Percentiles rank a stretch among this genome's conserved stretches.
phyloP scores from a whole-genome alignment of 1,140 invertebrate species.

The Phymorhynchus buccinoides region DNA sequence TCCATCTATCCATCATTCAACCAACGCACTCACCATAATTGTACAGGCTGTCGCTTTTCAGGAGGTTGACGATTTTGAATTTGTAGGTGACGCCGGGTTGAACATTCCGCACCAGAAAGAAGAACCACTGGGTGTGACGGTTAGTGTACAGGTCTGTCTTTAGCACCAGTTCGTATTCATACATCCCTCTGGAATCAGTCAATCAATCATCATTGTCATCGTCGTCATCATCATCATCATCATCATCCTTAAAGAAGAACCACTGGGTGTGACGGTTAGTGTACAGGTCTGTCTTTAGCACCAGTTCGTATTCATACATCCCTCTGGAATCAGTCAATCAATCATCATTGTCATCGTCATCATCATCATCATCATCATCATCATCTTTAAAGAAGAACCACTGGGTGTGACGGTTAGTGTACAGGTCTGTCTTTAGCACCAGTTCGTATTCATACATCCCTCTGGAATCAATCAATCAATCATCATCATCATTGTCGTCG shows the following conservation, averaged over 20 bases:
- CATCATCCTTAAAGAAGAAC: slow-evolving; percentile 73
- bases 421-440: slow-evolving; percentile 71
- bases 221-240: no score
- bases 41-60: slow-evolving; percentile 71
- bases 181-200: slow-evolving; percentile 68
- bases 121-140: slow-evolving; percentile 74
- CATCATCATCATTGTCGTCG: no score
- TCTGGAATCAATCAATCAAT: slow-evolving; percentile 62
- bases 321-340: slow-evolving; percentile 61
- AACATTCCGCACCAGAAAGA: slow-evolving; percentile 71
- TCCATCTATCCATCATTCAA: no score
- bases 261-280: slow-evolving; percentile 73
- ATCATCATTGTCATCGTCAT: no score
- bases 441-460: slow-evolving; percentile 74
- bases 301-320: slow-evolving; percentile 73
- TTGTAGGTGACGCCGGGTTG: slow-evolving; percentile 69
- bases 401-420: slow-evolving; percentile 73
- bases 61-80: slow-evolving; percentile 71
- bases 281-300: slow-evolving; percentile 72
- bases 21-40: slow-evolving; percentile 65
- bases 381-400: slow-evolving; percentile 75
- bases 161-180: slow-evolving; percentile 73
- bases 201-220: no score
- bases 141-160: slow-evolving; percentile 73
- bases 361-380: no score